These are phyloP conservation scores for Castor canadensis DNA, from an alignment of 2,113 vertebrate genomes.

Conservation along the genomic window DNA sequence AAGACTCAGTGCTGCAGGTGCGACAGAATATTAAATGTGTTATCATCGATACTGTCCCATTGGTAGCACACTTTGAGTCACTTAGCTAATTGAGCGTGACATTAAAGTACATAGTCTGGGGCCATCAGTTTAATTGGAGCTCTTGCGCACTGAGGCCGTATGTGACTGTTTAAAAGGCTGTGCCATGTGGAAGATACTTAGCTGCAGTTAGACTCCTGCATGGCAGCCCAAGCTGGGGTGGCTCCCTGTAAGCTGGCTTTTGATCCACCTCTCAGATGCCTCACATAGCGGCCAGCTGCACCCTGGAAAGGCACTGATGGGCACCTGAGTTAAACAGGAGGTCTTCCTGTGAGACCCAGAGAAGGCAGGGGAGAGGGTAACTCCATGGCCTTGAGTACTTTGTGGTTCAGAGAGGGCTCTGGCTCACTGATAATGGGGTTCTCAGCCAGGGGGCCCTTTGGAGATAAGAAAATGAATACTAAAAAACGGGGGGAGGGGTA, in stretches of 20 bases:
- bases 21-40: not conserved
- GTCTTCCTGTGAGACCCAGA: not conserved
- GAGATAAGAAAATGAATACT: not conserved
- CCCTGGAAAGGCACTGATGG: not conserved
- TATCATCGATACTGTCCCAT: not conserved
- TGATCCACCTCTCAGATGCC: not conserved
- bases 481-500: not conserved
- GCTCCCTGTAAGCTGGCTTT: not conserved
- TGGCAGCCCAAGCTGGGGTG: too few species aligned
- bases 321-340: not conserved
- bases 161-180: not conserved
- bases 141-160: not conserved
- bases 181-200: not conserved
- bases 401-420: not conserved
- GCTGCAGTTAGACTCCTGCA: not conserved
- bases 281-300: not conserved
- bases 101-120: constrained; percentile 7
- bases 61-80: not conserved
- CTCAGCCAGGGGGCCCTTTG: not conserved
- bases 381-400: not conserved
- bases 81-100: not conserved
- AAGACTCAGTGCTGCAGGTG: not conserved
- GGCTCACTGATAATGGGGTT: not conserved
- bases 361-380: not conserved
- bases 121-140: not conserved